Percentiles rank a stretch among this genome's conserved stretches.
Evolutionary conservation across 64 coral and sea anemone genomes (phyloP).

Genomic region (Stichodactyla helianthus): DNA sequence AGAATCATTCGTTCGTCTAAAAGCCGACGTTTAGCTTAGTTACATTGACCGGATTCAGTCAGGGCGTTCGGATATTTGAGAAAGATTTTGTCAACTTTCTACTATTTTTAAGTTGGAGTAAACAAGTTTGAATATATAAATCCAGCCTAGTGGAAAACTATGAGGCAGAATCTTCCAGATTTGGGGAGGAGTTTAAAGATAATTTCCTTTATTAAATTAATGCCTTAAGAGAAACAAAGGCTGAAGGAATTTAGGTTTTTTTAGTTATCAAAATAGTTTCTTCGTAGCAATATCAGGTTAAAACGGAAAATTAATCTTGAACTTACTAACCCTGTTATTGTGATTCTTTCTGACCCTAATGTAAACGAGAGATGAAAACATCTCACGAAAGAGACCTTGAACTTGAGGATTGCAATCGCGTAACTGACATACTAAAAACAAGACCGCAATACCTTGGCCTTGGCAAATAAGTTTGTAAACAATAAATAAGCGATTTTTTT

Average conservation of each 20-base stretch:
- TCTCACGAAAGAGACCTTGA: neutral
- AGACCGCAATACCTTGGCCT: neutral
- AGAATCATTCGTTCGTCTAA: too few species aligned
- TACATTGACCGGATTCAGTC: neutral
- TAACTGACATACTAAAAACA: neutral
- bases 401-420: neutral
- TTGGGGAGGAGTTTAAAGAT: neutral
- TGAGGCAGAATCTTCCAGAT: neutral
- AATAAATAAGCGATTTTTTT: neutral
- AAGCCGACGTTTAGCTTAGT: neutral
- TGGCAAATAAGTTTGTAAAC: neutral
- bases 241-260: neutral
- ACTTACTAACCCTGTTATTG: neutral
- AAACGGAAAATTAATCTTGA: neutral
- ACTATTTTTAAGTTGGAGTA: neutral
- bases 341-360: slow-evolving; percentile 1
- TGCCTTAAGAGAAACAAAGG: neutral
- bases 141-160: neutral
- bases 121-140: neutral
- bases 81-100: neutral
- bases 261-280: neutral
- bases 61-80: neutral
- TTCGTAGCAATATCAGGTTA: neutral
- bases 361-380: neutral
- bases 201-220: neutral